phyloP scores from a whole-genome alignment of 2,797 vertebrate genomes.

The Sparus aurata region DNA sequence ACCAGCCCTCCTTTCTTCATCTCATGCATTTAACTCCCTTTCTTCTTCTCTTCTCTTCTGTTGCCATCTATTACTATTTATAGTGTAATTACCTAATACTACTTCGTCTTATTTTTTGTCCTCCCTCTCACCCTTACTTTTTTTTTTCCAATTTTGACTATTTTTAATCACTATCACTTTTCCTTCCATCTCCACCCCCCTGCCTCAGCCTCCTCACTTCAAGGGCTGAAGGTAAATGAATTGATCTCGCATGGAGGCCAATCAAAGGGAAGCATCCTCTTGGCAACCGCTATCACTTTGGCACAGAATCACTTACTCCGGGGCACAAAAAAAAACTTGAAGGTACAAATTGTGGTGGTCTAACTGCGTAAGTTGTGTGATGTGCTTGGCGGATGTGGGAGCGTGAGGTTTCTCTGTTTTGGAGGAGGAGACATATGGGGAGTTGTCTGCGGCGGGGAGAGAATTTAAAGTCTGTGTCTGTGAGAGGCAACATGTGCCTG shows the following conservation, averaged over 20 bases:
- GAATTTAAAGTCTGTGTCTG: slow-evolving; percentile 64
- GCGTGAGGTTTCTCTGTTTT: slow-evolving; percentile 44
- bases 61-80: slow-evolving; percentile 46
- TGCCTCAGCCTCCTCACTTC: slow-evolving; percentile 32
- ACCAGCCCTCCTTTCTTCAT: not conserved
- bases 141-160: slow-evolving; percentile 3
- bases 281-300: slow-evolving; percentile 52
- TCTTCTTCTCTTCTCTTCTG: slow-evolving; percentile 12
- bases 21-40: not conserved
- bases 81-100: slow-evolving; percentile 20
- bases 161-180: slow-evolving; percentile 49
- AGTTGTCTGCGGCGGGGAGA: slow-evolving; percentile 50
- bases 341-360: slow-evolving; percentile 44
- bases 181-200: slow-evolving; percentile 15
- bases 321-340: slow-evolving; percentile 24
- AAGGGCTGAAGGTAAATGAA: slow-evolving; percentile 64
- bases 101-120: slow-evolving; percentile 14
- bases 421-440: slow-evolving; percentile 56
- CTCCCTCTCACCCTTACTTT: slow-evolving; percentile 31
- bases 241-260: slow-evolving; percentile 61
- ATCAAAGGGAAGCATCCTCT: slow-evolving; percentile 66
- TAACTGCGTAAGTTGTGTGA: slow-evolving; percentile 59
- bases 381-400: slow-evolving; percentile 51
- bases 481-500: slow-evolving; percentile 54
- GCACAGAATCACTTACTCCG: slow-evolving; percentile 41